phyloP scores from a whole-genome alignment of 1,140 invertebrate species.

The Patella vulgata region DNA sequence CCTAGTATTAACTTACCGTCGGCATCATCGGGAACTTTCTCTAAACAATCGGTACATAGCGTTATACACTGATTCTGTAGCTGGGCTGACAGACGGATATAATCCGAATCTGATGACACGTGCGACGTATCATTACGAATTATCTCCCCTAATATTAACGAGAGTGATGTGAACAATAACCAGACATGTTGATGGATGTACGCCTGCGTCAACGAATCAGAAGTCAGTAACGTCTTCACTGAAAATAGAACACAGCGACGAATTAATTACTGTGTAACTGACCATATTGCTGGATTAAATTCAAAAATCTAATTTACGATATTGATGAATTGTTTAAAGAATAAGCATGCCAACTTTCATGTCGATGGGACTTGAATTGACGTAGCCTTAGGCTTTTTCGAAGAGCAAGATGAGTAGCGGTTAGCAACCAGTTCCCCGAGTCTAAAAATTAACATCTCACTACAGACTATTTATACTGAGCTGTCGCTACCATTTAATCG shows the following conservation, averaged over 20 bases:
- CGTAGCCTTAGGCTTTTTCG: too few relatives aligned
- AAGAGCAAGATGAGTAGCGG: too few relatives aligned
- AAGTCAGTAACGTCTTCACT: constrained; percentile 56
- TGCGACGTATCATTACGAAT: constrained; percentile 36
- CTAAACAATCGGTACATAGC: constrained; percentile 53
- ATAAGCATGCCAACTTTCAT: too few relatives aligned
- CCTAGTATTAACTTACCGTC: constrained; percentile 46
- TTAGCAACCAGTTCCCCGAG: too few relatives aligned
- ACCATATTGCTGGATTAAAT: too few relatives aligned
- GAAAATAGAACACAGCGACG: constrained; percentile 26
- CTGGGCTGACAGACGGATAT: constrained; percentile 51
- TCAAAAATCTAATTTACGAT: too few relatives aligned
- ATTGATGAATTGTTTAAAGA: too few relatives aligned
- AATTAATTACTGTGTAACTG: too few relatives aligned
- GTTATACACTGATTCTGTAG: constrained; percentile 57
- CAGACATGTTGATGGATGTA: constrained; percentile 66
- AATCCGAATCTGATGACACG: constrained; percentile 37
- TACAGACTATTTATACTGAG: too few relatives aligned
- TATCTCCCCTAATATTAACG: constrained; percentile 54
- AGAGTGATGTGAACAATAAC: constrained; percentile 59
- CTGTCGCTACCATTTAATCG: too few relatives aligned
- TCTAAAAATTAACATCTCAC: too few relatives aligned
- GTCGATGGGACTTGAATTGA: too few relatives aligned
- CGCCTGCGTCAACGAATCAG: constrained; percentile 55
- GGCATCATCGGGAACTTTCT: constrained; percentile 54